Evolutionary conservation across 2,113 vertebrate genomes (phyloP).

Genomic region (Cervus canadensis): DNA sequence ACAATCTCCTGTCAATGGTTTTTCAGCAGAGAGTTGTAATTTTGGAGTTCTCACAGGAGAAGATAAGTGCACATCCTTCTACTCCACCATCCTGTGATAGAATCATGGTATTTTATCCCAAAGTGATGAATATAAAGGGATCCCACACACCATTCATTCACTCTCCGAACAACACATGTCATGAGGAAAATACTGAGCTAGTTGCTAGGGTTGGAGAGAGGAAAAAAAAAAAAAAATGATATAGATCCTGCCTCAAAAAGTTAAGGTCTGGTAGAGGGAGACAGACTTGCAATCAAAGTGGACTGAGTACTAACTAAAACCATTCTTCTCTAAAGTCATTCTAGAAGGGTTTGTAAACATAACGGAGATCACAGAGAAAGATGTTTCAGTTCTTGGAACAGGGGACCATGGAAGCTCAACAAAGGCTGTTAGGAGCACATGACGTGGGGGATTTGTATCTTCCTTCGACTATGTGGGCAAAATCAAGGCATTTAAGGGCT

Average conservation of each 20-base stretch:
- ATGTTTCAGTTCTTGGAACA: neutral
- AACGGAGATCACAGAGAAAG: neutral
- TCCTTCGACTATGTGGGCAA: neutral
- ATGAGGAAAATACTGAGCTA: neutral
- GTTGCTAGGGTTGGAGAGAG: neutral
- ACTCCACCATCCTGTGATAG: neutral
- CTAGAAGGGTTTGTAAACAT: neutral
- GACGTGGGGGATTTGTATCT: neutral
- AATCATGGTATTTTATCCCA: neutral
- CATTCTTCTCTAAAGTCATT: neutral
- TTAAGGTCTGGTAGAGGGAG: neutral
- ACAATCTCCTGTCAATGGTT: neutral
- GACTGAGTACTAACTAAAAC: neutral
- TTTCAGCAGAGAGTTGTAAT: neutral
- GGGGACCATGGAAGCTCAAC: neutral
- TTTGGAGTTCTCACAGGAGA: neutral
- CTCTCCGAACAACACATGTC: neutral
- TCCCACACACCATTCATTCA: neutral
- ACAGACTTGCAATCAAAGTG: neutral
- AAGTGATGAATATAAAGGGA: neutral
- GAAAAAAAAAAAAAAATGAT: neutral
- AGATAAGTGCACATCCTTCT: neutral
- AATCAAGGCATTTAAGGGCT: neutral
- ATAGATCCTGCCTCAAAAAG: neutral
- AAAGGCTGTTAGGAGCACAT: neutral